These are phyloP conservation scores for Danio aesculapii DNA, from an alignment of 2,797 vertebrate genomes.

Conservation along the genomic window DNA sequence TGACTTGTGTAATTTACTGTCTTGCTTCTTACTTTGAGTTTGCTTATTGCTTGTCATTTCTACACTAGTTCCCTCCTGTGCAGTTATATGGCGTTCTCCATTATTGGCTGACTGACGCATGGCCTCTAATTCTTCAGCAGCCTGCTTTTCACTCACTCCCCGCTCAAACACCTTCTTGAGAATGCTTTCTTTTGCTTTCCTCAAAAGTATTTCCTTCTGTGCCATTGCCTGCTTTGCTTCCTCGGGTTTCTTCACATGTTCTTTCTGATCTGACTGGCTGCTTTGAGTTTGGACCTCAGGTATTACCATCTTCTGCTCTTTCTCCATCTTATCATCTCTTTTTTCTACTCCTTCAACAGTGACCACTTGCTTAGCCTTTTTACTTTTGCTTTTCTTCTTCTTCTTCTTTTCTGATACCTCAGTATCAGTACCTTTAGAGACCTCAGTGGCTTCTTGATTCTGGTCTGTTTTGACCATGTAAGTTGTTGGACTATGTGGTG, in stretches of 20 bases:
- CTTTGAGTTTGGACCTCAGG: constrained; percentile 39
- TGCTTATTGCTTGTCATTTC: constrained; percentile 21
- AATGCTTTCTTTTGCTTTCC: constrained; percentile 81
- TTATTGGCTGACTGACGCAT: constrained; percentile 67
- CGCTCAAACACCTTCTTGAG: constrained; percentile 81
- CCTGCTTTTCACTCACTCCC: constrained; percentile 77
- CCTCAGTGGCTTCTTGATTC: constrained; percentile 15
- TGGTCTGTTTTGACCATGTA: background rate
- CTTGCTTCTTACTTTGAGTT: constrained; percentile 39
- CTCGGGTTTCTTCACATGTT: constrained; percentile 54
- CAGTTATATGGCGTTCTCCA: constrained; percentile 45
- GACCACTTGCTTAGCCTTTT: constrained; percentile 48
- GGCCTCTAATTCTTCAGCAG: constrained; percentile 76
- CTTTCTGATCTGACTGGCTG: constrained; percentile 38
- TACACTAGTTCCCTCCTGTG: constrained; percentile 54
- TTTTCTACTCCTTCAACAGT: constrained; percentile 23
- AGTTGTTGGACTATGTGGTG: background rate
- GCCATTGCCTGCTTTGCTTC: constrained; percentile 65
- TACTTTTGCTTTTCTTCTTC: constrained; percentile 60
- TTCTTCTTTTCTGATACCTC: constrained; percentile 55
- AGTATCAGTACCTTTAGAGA: constrained; percentile 46
- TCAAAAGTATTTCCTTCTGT: constrained; percentile 75
- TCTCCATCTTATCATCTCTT: constrained; percentile 30
- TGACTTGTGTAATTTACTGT: constrained; percentile 38
- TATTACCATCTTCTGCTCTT: constrained; percentile 45